Percentiles rank a stretch among this genome's conserved stretches.
Conservation (phyloP, 1,140 invertebrate species). For the Rhizoglyphus robini region DNA sequence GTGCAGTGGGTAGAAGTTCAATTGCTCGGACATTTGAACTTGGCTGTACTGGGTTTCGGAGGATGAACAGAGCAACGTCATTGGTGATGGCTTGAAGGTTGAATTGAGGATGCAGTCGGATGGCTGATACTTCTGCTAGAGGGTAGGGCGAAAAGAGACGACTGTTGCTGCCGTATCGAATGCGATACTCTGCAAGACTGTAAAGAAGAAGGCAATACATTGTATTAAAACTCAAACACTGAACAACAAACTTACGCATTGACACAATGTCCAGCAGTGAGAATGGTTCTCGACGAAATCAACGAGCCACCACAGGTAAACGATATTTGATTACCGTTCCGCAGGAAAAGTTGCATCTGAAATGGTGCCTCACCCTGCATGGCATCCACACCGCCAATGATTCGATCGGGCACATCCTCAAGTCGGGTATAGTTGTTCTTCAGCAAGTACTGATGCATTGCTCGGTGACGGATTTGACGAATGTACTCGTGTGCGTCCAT, state of each 20-base stretch:
- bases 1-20: not conserved
- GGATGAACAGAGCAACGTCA: slow-evolving; percentile 64
- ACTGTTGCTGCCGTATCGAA: slow-evolving; percentile 1
- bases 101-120: slow-evolving; percentile 59
- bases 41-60: slow-evolving; percentile 37
- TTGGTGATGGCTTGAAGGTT: slow-evolving; percentile 75
- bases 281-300: slow-evolving; percentile 44
- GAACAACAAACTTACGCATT: slow-evolving; percentile 28
- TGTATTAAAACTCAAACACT: not conserved
- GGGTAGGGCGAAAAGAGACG: not conserved
- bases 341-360: not conserved
- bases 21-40: slow-evolving; percentile 25
- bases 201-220: not conserved
- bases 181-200: not conserved
- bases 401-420: not conserved
- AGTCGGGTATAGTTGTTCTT: too few species aligned
- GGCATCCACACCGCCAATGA: not conserved
- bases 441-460: too few species aligned
- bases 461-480: too few species aligned
- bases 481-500: too few species aligned
- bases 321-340: too few species aligned
- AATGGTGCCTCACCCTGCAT: slow-evolving; percentile 14
- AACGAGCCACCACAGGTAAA: slow-evolving; percentile 48
- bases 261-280: slow-evolving; percentile 56
- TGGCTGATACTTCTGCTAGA: not conserved